Evolutionary conservation across 92 coral and sea anemone genomes (phyloP), one percentile per base, ranked within the genome.

Genomic region (Parazoanthus darwini): DNA sequence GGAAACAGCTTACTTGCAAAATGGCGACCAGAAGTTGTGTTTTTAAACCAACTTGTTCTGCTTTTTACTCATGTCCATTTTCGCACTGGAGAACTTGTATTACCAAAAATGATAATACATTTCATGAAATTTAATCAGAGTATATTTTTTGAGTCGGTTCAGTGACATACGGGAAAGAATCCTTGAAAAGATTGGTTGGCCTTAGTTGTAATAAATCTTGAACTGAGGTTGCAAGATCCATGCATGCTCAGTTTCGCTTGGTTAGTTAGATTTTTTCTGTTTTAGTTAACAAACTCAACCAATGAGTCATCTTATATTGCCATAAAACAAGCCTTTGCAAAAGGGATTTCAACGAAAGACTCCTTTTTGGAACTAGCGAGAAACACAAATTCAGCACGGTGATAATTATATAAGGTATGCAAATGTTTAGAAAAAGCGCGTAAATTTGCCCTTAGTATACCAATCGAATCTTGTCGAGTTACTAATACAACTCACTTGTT

Each of bases 311-410:
- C 33, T 29, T 29, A 29, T 29, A 29, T 29, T 29, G 33, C 33
- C 33, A 29, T 29, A 29, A 29, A 44, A 18, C 22, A 16, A 26
- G 7, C 73, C 26, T 67, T 26, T 26, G 73, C 73, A 48, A 20
- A 16, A 33, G 70, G 13, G 43, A 46, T 44, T 81, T 26, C n/a
- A 46, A 48, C 7, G 50, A n/a, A 18, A 81, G 33, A 81, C 43
- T 58, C 37, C 37, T 46, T 81, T 81, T 81, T 48, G 70, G 37
- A 81, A 25, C 70, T 48, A 81, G 86, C 63, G 36, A 81, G 70
- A 81, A 81, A 51, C 86, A 81, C 86, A 81, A 48, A 81, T 29
- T 29, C 33, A 29, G 33, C 33, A 46, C 26, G 70, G 22, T 56
- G 67, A 48, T n/a, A 81, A 9, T 26, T 29, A 29, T 29, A 29